Evolutionary conservation across 92 coral and sea anemone genomes (phyloP), one percentile per base, ranked within the genome.

Genomic region (Actinernus sp.): DNA sequence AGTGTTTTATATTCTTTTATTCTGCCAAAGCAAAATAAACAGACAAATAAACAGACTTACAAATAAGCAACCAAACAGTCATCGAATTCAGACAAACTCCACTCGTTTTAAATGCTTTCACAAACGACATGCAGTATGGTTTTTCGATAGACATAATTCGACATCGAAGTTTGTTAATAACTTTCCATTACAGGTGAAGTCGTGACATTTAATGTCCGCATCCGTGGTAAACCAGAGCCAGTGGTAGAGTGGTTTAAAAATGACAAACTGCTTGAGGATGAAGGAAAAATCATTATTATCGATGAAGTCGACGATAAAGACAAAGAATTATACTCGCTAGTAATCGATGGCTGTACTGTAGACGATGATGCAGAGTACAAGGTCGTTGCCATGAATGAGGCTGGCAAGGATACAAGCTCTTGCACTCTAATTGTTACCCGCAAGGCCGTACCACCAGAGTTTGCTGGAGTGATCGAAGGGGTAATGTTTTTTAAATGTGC

Each of bases 211-310:
- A 92, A 91, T 52, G 76, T 94, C 37, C 71, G 73, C 14, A 88
- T 94, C 12, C 64, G 81, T 0, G 97, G 98, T 0, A 72, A 90
- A 25, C 96, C 96, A 9, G 98, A 91, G 48, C 98, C 98, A n/a
- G 85, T 91, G 38, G 90, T 94, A 36, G 98, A 92, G 39, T 94
- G 98, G 98, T 94, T 91, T 74, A 92, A 83, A 62, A 85, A 84
- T 49, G 95, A 83, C 50, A 59, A 61, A 24, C 97, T 57, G 17
- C 61, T 94, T 18, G 92, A 92, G 32, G 98, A 94, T 47, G 83
- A 76, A 56, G 98, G 94, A 0, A 68, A 91, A 44, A 58, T 91
- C 49, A 83, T 94, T 13, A 84, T 94, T 49, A 83, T 94, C 30
- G 98, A 94, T 44, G 97, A 92, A 5, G 92, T 81, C 10, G 98